Evolutionary conservation across 2,113 vertebrate genomes (phyloP), one percentile per base, ranked within the genome.

Genomic region (Entelurus aequoreus): DNA sequence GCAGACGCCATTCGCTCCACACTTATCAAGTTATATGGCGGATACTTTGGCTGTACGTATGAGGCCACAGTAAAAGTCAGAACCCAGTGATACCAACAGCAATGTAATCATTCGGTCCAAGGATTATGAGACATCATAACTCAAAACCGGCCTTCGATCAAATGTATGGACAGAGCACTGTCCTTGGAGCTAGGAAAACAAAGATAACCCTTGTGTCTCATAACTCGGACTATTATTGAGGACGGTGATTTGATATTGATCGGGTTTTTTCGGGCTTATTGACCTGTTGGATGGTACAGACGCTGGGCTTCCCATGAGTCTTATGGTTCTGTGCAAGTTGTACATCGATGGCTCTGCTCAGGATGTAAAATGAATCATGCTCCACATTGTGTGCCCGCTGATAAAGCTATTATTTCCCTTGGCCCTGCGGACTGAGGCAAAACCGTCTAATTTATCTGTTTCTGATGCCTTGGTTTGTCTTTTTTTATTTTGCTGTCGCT

Each of bases 181-280:
- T 84, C 80, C 82, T 85, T 84, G 80, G 78, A 65, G 77, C 77
- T 42, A 63, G 21, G 48, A 82, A 83, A 86, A 83, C 76, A 86
- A 87, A 85, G 80, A 84, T 79, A 78, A 62, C 78, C 76, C 79
- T 75, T 12, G 72, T 77, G 86, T 83, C 83, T 87, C 84, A 87
- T 90, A 90, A 89, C 85, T 86, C 77, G 69, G 77, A 73, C 76
- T 69, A 79, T 87, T 77, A 79, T 81, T 72, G 77, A 75, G 66
- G 76, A 81, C 70, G 79, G 84, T 85, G 76, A 87, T 88, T 86
- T 82, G 78, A 83, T 90, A 91, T 91, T 86, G 90, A 91, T 91
- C 87, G 80, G 85, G 82, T 84, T 76, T 80, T 76, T 76, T 75
- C 74, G 64, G 73, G 82, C 83, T 86, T 86, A 86, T 87, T 83